phyloP scores from a whole-genome alignment of 2,888 invertebrate genomes.

The Athalia circularis region DNA sequence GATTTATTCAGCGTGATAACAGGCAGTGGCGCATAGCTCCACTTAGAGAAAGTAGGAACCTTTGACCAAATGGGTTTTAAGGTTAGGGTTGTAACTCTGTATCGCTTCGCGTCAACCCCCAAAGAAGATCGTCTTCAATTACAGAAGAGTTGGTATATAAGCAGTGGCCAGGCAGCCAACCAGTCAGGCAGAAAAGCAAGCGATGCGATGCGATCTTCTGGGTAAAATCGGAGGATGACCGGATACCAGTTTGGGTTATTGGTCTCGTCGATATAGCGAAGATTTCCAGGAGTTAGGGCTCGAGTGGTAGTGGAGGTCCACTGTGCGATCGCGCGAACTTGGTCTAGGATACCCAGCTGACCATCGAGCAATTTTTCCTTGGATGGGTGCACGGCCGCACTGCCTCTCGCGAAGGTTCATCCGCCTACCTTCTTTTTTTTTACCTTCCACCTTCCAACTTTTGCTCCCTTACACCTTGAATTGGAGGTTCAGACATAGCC shows the following conservation, averaged over 20 bases:
- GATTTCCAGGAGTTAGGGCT: conserved; percentile 22
- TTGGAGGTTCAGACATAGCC: conserved; percentile 46
- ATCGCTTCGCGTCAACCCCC: conserved; percentile 40
- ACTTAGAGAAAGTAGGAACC: conserved; percentile 38
- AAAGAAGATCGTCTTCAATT: conserved; percentile 34
- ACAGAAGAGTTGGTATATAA: conserved; percentile 29
- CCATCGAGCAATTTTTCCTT: neutral
- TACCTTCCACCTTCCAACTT: conserved; percentile 29
- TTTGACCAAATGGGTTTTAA: conserved; percentile 37
- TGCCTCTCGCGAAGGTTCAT: neutral
- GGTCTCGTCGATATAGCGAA: conserved; percentile 25
- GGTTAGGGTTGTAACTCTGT: conserved; percentile 37
- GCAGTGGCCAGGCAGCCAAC: too few species aligned
- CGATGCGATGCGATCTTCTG: conserved; percentile 34
- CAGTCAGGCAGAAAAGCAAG: conserved; percentile 50
- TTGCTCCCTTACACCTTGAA: conserved; percentile 43
- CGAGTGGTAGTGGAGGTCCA: conserved; percentile 8
- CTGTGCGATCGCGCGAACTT: conserved; percentile 30
- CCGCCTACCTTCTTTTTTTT: neutral
- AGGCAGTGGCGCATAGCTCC: conserved; percentile 24
- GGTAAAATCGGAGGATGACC: conserved; percentile 12
- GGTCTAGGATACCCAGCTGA: conserved; percentile 25
- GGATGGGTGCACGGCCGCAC: neutral
- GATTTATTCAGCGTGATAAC: conserved; percentile 40
- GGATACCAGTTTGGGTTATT: conserved; percentile 35